Conservation (phyloP, 2,888 invertebrate genomes). For the Gnatocerus cornutus region DNA sequence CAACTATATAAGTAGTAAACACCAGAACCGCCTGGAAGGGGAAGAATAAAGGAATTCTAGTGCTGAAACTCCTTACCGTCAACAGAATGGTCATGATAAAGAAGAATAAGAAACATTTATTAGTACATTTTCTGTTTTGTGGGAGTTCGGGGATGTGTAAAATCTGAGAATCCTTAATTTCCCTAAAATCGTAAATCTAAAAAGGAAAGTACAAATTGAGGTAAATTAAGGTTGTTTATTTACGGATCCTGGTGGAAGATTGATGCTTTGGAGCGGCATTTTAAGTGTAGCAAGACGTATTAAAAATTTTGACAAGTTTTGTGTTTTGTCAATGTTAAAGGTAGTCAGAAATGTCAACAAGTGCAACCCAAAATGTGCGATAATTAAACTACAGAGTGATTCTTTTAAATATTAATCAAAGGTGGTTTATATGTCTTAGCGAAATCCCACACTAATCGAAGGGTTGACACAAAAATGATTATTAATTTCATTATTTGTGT, state of each 20-base stretch:
- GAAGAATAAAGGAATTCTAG: background rate
- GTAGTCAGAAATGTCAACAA: too few relatives aligned
- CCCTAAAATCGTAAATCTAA: constrained; percentile 15
- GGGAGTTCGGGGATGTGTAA: constrained; percentile 23
- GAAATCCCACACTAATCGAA: too few relatives aligned
- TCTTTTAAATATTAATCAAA: too few relatives aligned
- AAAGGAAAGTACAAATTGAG: background rate
- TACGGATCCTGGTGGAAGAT: background rate
- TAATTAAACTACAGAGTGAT: too few relatives aligned
- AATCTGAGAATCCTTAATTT: background rate
- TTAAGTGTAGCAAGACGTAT: too few relatives aligned
- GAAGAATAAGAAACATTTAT: constrained; percentile 6
- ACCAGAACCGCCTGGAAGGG: background rate
- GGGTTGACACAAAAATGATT: too few relatives aligned
- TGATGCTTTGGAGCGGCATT: too few relatives aligned
- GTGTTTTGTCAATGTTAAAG: too few relatives aligned
- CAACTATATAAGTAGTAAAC: background rate
- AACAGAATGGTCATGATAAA: background rate
- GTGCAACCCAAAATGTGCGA: too few relatives aligned
- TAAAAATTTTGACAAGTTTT: too few relatives aligned
- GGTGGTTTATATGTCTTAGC: too few relatives aligned
- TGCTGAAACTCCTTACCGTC: background rate
- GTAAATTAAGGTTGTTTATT: background rate
- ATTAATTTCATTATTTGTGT: too few relatives aligned
- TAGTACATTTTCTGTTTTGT: constrained; percentile 24